Evolutionary conservation across 2,888 invertebrate species (phyloP), one percentile per base, ranked within the genome.

Genomic region (Pasiphila rectangulata): DNA sequence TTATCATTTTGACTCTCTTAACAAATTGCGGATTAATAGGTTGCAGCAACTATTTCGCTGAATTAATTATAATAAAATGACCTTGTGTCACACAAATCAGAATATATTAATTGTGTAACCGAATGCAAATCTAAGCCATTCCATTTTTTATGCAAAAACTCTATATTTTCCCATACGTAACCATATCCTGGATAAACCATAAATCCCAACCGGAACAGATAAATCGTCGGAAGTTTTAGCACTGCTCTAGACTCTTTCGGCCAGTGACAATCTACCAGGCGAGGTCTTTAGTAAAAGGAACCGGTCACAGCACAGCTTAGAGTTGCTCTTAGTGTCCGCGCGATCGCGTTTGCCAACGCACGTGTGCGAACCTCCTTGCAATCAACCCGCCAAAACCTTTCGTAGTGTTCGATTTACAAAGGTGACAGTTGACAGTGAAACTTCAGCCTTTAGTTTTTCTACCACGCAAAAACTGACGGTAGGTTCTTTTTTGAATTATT

Each of bases 181-280:
- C 57, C 40, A 41, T 32, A 54, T 59, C 56, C 51, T 51, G 21
- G 44, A 36, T 30, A 40, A 42, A 46, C 63, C 57, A 69, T 63
- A 63, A 67, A 67, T 66, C 56, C 68, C 67, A 79, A 73, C 76
- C 84, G 82, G 82, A 80, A 77, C 72, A 56, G 52, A 71, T 69
- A 67, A 65, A 78, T 79, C 78, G 79, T 84, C 85, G 84, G 84
- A 86, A 83, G 82, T 76, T 69, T 72, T 64, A 56, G 58, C 59
- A 56, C 54, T 60, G 59, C 38, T 46, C 24, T 16, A 40, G 46
- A 63, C 51, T 68, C 56, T 51, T 70, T 58, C 72, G 71, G 67
- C 71, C 68, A 72, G 69, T 72, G 74, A 75, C 75, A 73, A 66
- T 64, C 54, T 53, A 63, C 41, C 20, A 57, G 51, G 59, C 64